Conservation (phyloP, 2,888 invertebrate species). For the Plagodis pulveraria region DNA sequence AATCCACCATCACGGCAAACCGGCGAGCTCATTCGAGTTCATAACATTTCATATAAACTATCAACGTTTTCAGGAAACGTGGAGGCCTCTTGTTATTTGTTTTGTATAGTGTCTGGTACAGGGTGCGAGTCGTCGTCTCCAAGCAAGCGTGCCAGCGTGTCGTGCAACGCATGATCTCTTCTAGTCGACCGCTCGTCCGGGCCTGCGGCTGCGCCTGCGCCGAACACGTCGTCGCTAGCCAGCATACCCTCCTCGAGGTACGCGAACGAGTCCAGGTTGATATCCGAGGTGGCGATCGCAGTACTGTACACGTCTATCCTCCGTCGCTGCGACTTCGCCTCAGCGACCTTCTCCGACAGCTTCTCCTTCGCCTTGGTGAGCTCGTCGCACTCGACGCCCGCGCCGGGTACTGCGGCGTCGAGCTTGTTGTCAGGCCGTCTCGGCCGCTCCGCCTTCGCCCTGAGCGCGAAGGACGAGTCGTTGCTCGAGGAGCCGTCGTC, state of each 20-base stretch:
- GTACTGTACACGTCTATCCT: constrained; percentile 83
- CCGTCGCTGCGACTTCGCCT: constrained; percentile 71
- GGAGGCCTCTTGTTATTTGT: constrained; percentile 67
- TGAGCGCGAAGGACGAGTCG: constrained; percentile 79
- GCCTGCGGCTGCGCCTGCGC: constrained; percentile 52
- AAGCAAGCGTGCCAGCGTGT: constrained; percentile 68
- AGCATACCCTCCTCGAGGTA: constrained; percentile 79
- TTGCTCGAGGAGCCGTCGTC: constrained; percentile 83
- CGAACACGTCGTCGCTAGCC: constrained; percentile 76
- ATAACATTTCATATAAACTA: constrained; percentile 17
- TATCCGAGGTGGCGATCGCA: constrained; percentile 79
- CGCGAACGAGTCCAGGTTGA: constrained; percentile 81
- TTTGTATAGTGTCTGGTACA: constrained; percentile 72
- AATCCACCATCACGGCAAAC: not conserved
- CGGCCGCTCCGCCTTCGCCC: constrained; percentile 58
- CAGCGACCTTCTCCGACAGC: constrained; percentile 74
- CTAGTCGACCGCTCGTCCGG: constrained; percentile 45
- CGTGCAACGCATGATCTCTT: constrained; percentile 57
- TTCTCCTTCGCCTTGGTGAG: constrained; percentile 75
- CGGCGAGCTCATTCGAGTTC: constrained; percentile 24
- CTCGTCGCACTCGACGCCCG: constrained; percentile 66
- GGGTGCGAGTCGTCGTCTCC: constrained; percentile 72
- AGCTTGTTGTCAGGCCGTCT: constrained; percentile 57
- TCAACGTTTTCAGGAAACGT: constrained; percentile 25
- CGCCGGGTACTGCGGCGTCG: constrained; percentile 69